Conservation (phyloP, 2,888 invertebrate species). For the Volucella bombylans region DNA sequence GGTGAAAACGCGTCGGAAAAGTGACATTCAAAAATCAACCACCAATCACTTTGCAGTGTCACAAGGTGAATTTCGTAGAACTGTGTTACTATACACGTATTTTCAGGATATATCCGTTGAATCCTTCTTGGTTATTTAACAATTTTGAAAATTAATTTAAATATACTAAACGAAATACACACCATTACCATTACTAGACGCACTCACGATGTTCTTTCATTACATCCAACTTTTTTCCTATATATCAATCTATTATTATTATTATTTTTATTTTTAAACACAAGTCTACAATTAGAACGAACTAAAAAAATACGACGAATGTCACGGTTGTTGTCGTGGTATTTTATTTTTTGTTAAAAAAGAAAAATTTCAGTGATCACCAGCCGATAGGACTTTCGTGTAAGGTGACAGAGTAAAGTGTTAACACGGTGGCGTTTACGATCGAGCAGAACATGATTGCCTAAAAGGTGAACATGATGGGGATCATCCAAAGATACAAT, state of each 20-base stretch:
- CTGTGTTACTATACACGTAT: neutral
- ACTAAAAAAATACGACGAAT: constrained; percentile 36
- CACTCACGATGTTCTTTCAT: constrained; percentile 72
- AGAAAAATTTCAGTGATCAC: constrained; percentile 2
- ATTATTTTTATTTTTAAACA: constrained; percentile 40
- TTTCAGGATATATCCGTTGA: constrained; percentile 38
- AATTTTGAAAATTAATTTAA: constrained; percentile 36
- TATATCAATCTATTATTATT: constrained; percentile 21
- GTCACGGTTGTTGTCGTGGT: constrained; percentile 42
- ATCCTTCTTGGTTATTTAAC: constrained; percentile 28
- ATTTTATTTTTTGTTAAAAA: constrained; percentile 8
- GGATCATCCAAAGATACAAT: constrained; percentile 12
- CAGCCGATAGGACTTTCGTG: neutral
- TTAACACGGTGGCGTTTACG: constrained; percentile 43
- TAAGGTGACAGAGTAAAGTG: constrained; percentile 29
- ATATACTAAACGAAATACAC: constrained; percentile 64
- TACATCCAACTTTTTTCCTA: constrained; percentile 43
- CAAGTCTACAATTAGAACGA: constrained; percentile 33
- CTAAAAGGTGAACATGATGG: constrained; percentile 40
- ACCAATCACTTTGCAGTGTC: constrained; percentile 21
- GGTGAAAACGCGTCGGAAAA: constrained; percentile 54
- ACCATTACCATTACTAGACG: constrained; percentile 73
- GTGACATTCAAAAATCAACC: constrained; percentile 34
- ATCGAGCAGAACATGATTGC: constrained; percentile 42
- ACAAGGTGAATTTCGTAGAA: neutral